Evolutionary conservation across 2,113 vertebrate genomes (phyloP), one percentile per base, ranked within the genome.

Genomic region (Sporophila hypoxantha): DNA sequence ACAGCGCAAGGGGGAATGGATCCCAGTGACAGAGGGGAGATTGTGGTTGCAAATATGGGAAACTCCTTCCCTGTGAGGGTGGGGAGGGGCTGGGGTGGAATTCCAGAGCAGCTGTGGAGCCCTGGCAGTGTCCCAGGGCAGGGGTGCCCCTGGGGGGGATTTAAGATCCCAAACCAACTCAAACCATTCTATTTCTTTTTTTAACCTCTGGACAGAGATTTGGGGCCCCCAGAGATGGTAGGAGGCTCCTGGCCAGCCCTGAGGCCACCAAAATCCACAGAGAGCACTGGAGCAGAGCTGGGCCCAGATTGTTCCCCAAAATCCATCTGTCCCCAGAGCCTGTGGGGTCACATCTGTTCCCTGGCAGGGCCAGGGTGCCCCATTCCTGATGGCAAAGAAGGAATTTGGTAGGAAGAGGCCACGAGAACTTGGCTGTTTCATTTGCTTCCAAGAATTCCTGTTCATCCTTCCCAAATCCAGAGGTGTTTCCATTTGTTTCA

Each of bases 401-500:
- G 52, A 47, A 29, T n/a, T 36, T 18, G 66, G 19, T 26, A 17
- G 4, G 6, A 27, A 39, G 26, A 61, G 59, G 15, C 44, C 66
- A 82, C 0, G 1, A 85, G 52, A 59, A 46, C 37, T 50, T 73
- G 6, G 22, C 34, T 69, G 53, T 18, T 53, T 30, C 1, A 79
- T 93, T 82, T 74, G 34, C 76, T 88, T 50, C 9, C 1, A 49
- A 61, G 56, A 49, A 42, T 41, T 61, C 17, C 7, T 6, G 46
- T 53, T 85, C 55, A 2, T 53, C 50, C 82, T 82, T 66, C 44
- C 74, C 60, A 50, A 85, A 92, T 30, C 56, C 88, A 46, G 83
- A 57, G 47, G 47, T 64, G 32, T 90, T 65, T 86, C 42, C 57
- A 80, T 42, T 85, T 74, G 69, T 83, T 94, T 74, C 29, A 39